These are phyloP conservation scores for Itoplectis maculator DNA, from an alignment of 2,888 invertebrate genomes.

Conservation along the genomic window DNA sequence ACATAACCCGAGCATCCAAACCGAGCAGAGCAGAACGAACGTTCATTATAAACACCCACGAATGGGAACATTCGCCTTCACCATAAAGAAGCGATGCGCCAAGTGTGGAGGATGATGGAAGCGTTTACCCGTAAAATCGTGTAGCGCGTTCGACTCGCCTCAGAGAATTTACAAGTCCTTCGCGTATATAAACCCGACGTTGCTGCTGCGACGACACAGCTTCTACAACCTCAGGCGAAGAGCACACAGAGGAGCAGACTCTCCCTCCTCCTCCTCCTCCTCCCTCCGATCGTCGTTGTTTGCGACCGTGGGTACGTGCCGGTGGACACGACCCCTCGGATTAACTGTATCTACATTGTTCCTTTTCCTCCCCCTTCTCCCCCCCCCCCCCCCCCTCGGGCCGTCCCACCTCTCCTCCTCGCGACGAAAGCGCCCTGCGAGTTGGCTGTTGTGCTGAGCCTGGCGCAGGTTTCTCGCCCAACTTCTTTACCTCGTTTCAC, in stretches of 20 bases:
- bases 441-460: conserved; percentile 29
- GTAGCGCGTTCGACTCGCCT: conserved; percentile 67
- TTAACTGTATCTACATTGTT: conserved; percentile 70
- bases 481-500: neutral
- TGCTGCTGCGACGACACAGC: conserved; percentile 18
- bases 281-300: conserved; percentile 62
- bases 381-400: too few relatives aligned
- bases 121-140: conserved; percentile 72
- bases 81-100: conserved; percentile 56
- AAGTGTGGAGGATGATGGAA: conserved; percentile 45
- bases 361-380: conserved; percentile 28
- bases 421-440: conserved; percentile 47
- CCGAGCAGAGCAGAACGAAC: conserved; percentile 28
- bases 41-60: conserved; percentile 45
- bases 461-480: conserved; percentile 38
- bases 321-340: conserved; percentile 72
- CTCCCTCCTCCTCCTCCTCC: neutral
- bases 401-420: conserved; percentile 24
- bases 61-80: conserved; percentile 29
- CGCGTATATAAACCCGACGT: conserved; percentile 44
- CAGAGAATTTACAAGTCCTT: conserved; percentile 71
- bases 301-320: conserved; percentile 72
- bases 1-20: conserved; percentile 15
- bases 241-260: neutral
- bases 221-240: conserved; percentile 27